These are phyloP conservation scores for Torymus aiolomorphi DNA, from an alignment of 2,888 invertebrate species.

Conservation along the genomic window DNA sequence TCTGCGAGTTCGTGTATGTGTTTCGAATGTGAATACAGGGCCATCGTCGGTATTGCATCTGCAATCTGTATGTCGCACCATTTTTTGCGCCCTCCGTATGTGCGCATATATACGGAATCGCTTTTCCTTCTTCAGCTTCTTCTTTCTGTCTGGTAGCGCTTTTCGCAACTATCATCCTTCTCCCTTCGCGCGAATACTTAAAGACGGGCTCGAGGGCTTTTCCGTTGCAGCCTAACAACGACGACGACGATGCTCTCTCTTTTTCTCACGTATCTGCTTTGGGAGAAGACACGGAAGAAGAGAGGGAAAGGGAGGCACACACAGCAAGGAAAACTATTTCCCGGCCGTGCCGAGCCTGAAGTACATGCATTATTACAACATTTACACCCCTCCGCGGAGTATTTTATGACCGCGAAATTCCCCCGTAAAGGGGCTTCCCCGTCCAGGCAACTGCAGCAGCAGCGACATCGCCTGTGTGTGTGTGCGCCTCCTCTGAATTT, in stretches of 20 bases:
- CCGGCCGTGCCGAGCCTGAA: conserved; percentile 43
- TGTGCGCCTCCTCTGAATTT: conserved; percentile 28
- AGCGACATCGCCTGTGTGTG: too few species aligned
- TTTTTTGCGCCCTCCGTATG: conserved; percentile 29
- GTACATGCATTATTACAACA: conserved; percentile 63
- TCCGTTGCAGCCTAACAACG: conserved; percentile 19
- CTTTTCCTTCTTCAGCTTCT: conserved; percentile 51
- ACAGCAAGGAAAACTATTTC: conserved; percentile 53
- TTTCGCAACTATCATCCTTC: conserved; percentile 4
- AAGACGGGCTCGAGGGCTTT: conserved; percentile 7
- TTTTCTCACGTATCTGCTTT: neutral
- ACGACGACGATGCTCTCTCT: neutral
- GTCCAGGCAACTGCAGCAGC: too few species aligned
- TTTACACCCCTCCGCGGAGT: conserved; percentile 60
- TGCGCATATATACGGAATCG: conserved; percentile 1
- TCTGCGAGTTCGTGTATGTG: conserved; percentile 14
- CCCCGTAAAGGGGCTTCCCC: conserved; percentile 14
- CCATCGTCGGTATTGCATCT: conserved; percentile 47
- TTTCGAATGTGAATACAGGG: conserved; percentile 51
- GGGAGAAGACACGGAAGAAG: neutral
- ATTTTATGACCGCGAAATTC: conserved; percentile 64
- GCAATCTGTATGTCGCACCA: conserved; percentile 44
- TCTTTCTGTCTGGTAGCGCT: neutral
- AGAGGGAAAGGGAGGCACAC: neutral
- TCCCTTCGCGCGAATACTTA: neutral